Conservation (phyloP, 2,888 invertebrate genomes). For the Nymphalis urticae region DNA sequence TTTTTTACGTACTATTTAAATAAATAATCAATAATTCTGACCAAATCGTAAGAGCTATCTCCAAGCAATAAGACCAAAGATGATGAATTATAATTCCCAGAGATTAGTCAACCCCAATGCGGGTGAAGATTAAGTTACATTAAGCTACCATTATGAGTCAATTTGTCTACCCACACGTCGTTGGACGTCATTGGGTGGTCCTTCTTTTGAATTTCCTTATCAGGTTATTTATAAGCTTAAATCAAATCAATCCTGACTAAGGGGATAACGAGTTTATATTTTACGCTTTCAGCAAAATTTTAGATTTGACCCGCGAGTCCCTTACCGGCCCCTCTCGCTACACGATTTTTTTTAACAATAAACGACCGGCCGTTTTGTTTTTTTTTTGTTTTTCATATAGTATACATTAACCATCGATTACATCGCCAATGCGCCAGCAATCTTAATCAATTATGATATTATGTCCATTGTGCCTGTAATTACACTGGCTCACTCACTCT, state of each 20-base stretch:
- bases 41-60: background rate
- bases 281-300: too few species aligned
- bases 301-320: too few species aligned
- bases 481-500: too few species aligned
- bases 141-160: conserved; percentile 34
- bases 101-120: conserved; percentile 32
- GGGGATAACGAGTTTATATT: too few species aligned
- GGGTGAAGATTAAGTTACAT: conserved; percentile 39
- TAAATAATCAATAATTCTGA: background rate
- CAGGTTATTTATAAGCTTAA: background rate
- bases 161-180: conserved; percentile 26
- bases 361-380: too few species aligned
- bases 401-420: too few species aligned
- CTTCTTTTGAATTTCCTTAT: background rate
- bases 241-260: background rate
- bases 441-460: too few species aligned
- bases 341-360: too few species aligned
- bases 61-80: background rate
- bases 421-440: too few species aligned
- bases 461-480: too few species aligned
- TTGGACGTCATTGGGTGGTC: conserved; percentile 8
- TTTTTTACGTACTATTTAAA: too few species aligned
- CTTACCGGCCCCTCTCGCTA: background rate
- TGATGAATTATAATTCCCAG: conserved; percentile 21
- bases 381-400: too few species aligned